Base-by-base conservation (phyloP, 2,113 vertebrate species). In the Rhizomys pruinosus region DNA sequence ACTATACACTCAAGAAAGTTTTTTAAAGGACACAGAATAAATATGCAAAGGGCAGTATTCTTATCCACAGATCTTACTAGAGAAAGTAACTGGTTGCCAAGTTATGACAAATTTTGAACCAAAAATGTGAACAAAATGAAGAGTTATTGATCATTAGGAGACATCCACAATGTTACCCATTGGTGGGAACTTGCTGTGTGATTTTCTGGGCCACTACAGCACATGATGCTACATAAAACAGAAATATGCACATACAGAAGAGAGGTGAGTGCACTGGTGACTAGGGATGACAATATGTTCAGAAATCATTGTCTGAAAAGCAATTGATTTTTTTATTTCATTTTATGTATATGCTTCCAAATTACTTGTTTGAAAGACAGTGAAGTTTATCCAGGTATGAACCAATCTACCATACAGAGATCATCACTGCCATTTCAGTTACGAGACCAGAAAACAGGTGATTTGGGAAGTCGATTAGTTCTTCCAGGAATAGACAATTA, bases 241-340 rank as follows among this genome's bases (percentile, higher is more conserved):
- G 63, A 44, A 73, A 79, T 52, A 84, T 2, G 19, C 42, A 78
- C 16, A 3, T 7, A 52, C 91, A 69, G 44, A 37, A 91, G 59
- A 71, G 19, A 15, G 16, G 1, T 32, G 29, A 86, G 7, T 37
- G 12, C 11, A 16, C 52, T 71, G 39, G 13, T 81, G 37, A 27
- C 17, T 13, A 69, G 55, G 20, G 37, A 39, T 82, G 72, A 59
- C 91, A 79, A 55, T 8, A 15, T 0, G 0, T 22, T 23, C 81
- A 95, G 57, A 81, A 93, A 72, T 84, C 44, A 68, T 22, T 74
- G 39, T 42, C 82, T 80, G n/a, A 72, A 85, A 94, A 93, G 44
- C 34, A 72, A 39, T 16, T 52, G 25, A 23, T 69, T 82, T 59
- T 72, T 76, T 47, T 72, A 71, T 61, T 73, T 39, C 29, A 37